These are phyloP conservation scores for Typhlichthys eigenmanni DNA, from an alignment of 2,797 vertebrate species.

Conservation along the genomic window DNA sequence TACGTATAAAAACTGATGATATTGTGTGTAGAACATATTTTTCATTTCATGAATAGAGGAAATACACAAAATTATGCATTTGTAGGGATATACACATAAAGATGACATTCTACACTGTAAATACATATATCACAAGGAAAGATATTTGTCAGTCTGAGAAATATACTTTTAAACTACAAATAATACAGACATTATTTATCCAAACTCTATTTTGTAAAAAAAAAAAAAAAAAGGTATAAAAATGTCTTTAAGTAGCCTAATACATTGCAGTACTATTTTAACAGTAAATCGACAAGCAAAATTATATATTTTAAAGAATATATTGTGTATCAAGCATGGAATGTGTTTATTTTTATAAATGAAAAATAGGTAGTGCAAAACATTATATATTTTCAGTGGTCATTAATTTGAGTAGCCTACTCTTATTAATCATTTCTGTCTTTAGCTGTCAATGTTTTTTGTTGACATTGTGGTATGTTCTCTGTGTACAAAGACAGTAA, in stretches of 20 bases:
- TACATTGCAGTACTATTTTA: constrained; percentile 81
- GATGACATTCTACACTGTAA: constrained; percentile 65
- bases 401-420: constrained; percentile 32
- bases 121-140: constrained; percentile 68
- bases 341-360: constrained; percentile 85
- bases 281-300: constrained; percentile 78
- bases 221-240: constrained; percentile 53
- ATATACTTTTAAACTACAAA: constrained; percentile 66
- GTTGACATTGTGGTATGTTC: constrained; percentile 78
- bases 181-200: constrained; percentile 66
- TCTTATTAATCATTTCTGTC: constrained; percentile 61
- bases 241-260: constrained; percentile 58
- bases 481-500: constrained; percentile 76
- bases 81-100: constrained; percentile 52
- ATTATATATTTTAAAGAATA: constrained; percentile 81
- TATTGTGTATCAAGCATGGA: constrained; percentile 78
- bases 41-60: constrained; percentile 37
- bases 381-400: no score
- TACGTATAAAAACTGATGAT: constrained; percentile 42
- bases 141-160: constrained; percentile 63
- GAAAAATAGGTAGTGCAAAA: constrained; percentile 50
- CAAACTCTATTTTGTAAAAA: constrained; percentile 72
- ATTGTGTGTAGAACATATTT: constrained; percentile 53
- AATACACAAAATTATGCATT: constrained; percentile 43
- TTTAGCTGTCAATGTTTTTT: constrained; percentile 76